phyloP scores from a whole-genome alignment of 2,113 vertebrate genomes.

The Ploceus nigricollis region DNA sequence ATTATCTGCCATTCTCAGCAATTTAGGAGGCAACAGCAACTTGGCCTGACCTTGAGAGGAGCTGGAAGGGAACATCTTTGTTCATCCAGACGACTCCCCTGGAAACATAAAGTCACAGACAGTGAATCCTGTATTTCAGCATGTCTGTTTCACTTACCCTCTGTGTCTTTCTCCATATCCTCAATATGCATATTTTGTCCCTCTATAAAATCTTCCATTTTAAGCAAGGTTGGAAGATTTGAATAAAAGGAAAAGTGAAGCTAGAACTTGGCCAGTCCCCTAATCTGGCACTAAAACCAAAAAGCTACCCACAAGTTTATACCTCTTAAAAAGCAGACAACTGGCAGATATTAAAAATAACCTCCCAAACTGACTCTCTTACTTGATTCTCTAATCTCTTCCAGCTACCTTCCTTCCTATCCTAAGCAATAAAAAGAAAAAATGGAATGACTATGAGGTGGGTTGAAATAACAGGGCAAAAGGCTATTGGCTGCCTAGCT shows the following conservation, averaged over 20 bases:
- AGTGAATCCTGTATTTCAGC: background rate
- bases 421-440: background rate
- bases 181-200: background rate
- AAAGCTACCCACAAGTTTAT: background rate
- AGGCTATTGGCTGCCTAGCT: background rate
- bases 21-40: background rate
- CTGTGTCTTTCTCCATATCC: background rate
- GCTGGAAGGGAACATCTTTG: conserved; percentile 86
- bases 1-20: background rate
- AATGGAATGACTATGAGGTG: background rate
- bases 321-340: background rate
- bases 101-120: conserved; percentile 29
- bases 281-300: background rate
- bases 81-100: conserved; percentile 87
- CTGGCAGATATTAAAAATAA: background rate
- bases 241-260: background rate
- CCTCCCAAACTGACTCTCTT: background rate
- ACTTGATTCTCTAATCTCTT: background rate
- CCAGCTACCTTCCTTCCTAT: background rate
- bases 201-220: background rate
- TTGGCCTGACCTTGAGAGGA: conserved; percentile 79
- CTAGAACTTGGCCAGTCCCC: background rate
- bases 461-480: background rate
- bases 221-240: background rate
- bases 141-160: background rate